Conservation (phyloP, 2,113 vertebrate species). For the Ammodytes dubius region DNA sequence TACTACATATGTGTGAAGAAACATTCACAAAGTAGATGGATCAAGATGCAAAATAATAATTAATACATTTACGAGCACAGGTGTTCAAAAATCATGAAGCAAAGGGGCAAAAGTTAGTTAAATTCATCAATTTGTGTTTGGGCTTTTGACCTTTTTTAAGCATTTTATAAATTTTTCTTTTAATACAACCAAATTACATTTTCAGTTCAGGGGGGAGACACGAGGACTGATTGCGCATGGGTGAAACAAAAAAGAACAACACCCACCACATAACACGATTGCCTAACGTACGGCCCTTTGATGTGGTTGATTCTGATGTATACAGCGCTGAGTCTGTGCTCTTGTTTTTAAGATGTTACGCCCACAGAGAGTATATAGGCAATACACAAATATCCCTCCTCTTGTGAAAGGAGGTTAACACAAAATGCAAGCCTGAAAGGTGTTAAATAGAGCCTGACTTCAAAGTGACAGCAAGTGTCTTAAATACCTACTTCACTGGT, state of each 20-base stretch:
- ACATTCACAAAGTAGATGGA: too few relatives aligned
- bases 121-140: too few relatives aligned
- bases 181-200: too few relatives aligned
- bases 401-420: slow-evolving; percentile 31
- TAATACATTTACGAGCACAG: too few relatives aligned
- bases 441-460: neutral
- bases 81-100: too few relatives aligned
- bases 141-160: too few relatives aligned
- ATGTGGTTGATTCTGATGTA: slow-evolving; percentile 78
- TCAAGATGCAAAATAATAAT: too few relatives aligned
- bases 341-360: slow-evolving; percentile 63
- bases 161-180: too few relatives aligned
- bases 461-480: neutral
- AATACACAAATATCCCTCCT: slow-evolving; percentile 13
- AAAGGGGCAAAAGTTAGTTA: too few relatives aligned
- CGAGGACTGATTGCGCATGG: slow-evolving; percentile 21
- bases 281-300: slow-evolving; percentile 75
- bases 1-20: too few relatives aligned
- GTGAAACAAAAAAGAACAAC: slow-evolving; percentile 59
- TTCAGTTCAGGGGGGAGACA: slow-evolving; percentile 15
- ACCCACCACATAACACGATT: slow-evolving; percentile 75
- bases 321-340: slow-evolving; percentile 29
- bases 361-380: slow-evolving; percentile 48
- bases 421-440: neutral
- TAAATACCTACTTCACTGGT: too few relatives aligned